A percentile compares a stretch with the other conserved stretches of the same genome.
Conservation (phyloP, 2,797 vertebrate genomes). For the Cryptoblepharus egeriae region DNA sequence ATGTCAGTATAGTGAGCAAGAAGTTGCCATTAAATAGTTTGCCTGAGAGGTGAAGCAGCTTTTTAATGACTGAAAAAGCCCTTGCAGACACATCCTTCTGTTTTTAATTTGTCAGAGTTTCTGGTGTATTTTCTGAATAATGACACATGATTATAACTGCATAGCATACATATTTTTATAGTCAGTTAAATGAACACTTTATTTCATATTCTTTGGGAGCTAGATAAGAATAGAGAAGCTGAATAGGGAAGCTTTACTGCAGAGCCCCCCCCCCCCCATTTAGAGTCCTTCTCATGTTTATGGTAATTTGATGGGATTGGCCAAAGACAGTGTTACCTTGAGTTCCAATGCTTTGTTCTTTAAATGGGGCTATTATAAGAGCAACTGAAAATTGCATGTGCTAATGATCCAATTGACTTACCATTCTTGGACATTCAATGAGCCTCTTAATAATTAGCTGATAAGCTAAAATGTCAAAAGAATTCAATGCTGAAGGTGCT, state of each 20-base stretch:
- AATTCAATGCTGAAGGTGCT: constrained; percentile 57
- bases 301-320: constrained; percentile 77
- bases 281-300: constrained; percentile 77
- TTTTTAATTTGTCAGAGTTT: constrained; percentile 85
- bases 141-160: constrained; percentile 81
- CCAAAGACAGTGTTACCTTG: constrained; percentile 66
- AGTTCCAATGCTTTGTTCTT: constrained; percentile 76
- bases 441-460: constrained; percentile 70
- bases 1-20: constrained; percentile 83
- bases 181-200: constrained; percentile 78
- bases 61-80: constrained; percentile 81
- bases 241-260: constrained; percentile 73
- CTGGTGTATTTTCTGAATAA: constrained; percentile 84
- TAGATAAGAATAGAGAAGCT: constrained; percentile 77
- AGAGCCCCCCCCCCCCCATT: constrained; percentile 73
- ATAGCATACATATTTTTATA: constrained; percentile 83
- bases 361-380: constrained; percentile 70
- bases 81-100: constrained; percentile 84
- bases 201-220: constrained; percentile 77
- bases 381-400: constrained; percentile 61
- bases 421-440: constrained; percentile 64
- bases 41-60: constrained; percentile 81
- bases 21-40: constrained; percentile 82
- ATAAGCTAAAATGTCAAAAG: constrained; percentile 67
- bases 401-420: constrained; percentile 49